These are phyloP conservation scores for Ptilorrhoa leucosticta DNA, from an alignment of 2,113 vertebrate genomes.

Conservation along the genomic window DNA sequence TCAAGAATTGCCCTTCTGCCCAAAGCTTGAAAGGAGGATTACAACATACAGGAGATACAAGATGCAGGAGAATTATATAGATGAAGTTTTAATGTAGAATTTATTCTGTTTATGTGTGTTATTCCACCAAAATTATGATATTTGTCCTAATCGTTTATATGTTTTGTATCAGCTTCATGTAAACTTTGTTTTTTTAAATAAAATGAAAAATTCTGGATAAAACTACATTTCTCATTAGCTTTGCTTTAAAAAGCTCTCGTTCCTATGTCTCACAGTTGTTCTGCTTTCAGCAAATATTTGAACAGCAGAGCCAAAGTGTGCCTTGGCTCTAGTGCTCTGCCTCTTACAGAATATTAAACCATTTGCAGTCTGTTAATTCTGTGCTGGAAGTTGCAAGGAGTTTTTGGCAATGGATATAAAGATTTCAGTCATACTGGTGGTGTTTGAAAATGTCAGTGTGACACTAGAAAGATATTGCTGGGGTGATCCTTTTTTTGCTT, in stretches of 20 bases:
- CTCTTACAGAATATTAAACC: neutral
- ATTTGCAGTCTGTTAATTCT: neutral
- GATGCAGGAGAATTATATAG: neutral
- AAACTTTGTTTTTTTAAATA: neutral
- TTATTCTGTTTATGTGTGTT: neutral
- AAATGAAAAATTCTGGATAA: neutral
- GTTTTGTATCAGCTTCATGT: neutral
- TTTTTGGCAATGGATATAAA: neutral
- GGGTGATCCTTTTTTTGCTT: neutral
- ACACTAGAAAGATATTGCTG: neutral
- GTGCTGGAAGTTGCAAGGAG: neutral
- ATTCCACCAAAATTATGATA: neutral
- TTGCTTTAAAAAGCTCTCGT: neutral
- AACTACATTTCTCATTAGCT: neutral
- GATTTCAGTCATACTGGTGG: neutral
- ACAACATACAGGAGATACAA: neutral
- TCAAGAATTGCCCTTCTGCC: neutral
- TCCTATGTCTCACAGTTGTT: neutral
- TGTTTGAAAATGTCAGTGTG: neutral
- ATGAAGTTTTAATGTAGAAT: neutral
- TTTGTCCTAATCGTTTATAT: neutral
- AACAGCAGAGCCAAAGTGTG: neutral
- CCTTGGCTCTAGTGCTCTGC: neutral
- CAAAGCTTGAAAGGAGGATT: neutral
- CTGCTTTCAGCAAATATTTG: neutral